A percentile compares a stretch with the other conserved stretches of the same genome.
Conservation (phyloP, 1,140 invertebrate genomes). For the Drosophila erecta region DNA sequence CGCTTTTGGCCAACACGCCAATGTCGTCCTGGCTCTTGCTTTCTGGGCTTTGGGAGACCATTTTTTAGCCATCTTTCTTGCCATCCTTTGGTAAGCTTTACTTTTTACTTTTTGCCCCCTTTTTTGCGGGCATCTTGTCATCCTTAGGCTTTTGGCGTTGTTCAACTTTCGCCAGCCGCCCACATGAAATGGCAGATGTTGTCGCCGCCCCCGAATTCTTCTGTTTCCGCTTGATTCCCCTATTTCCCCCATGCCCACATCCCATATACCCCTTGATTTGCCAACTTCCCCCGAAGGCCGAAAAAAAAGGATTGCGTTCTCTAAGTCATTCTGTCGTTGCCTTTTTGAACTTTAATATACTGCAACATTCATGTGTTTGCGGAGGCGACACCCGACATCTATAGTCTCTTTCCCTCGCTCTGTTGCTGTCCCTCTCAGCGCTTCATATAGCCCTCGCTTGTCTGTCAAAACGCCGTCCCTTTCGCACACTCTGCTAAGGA, state of each 20-base stretch:
- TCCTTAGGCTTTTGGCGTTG: conserved; percentile 65
- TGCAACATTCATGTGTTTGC: conserved; percentile 43
- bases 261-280: not conserved
- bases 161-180: conserved; percentile 60
- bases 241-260: not conserved
- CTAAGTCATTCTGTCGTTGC: conserved; percentile 60
- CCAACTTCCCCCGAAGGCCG: conserved; percentile 2
- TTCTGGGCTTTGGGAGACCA: conserved; percentile 5
- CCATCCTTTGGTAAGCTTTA: conserved; percentile 3
- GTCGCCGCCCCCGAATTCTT: conserved; percentile 7
- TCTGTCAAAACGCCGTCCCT: not conserved
- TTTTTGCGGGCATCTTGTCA: conserved; percentile 46
- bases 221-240: conserved; percentile 3
- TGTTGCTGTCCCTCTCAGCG: not conserved
- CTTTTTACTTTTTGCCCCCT: conserved; percentile 6
- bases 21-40: conserved; percentile 39
- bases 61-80: conserved; percentile 14
- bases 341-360: conserved; percentile 69
- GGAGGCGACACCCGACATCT: conserved; percentile 7
- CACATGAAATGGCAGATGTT: conserved; percentile 57
- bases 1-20: conserved; percentile 29
- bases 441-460: not conserved
- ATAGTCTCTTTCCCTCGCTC: not conserved
- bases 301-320: conserved; percentile 31
- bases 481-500: conserved; percentile 2